Conservation (phyloP, 2,888 invertebrate species). For the Pyrocoelia pectoralis region DNA sequence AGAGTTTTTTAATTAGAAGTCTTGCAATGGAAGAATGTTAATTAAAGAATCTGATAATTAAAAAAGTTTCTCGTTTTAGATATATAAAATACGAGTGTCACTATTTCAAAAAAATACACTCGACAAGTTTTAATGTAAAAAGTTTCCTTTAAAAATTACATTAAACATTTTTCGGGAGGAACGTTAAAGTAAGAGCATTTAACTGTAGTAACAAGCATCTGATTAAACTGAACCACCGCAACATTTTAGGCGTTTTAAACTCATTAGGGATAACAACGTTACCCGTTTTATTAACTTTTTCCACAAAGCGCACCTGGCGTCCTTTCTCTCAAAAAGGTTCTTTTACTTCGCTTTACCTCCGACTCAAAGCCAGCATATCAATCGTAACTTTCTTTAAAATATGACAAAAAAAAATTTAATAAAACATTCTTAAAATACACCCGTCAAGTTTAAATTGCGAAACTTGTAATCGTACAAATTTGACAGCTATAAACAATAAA, state of each 20-base stretch:
- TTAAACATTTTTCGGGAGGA: slow-evolving; percentile 23
- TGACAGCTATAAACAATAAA: not conserved
- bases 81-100: slow-evolving; percentile 7
- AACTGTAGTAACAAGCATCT: slow-evolving; percentile 40
- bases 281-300: slow-evolving; percentile 50
- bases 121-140: slow-evolving; percentile 25
- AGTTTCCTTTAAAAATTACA: slow-evolving; percentile 26
- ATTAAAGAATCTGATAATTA: slow-evolving; percentile 39
- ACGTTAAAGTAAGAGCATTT: slow-evolving; percentile 32
- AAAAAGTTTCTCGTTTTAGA: slow-evolving; percentile 29
- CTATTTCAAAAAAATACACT: slow-evolving; percentile 28
- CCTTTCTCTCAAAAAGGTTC: slow-evolving; percentile 24
- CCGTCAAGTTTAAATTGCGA: not conserved
- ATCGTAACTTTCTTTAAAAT: not conserved
- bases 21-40: slow-evolving; percentile 33
- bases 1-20: slow-evolving; percentile 40
- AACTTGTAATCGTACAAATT: not conserved
- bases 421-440: not conserved
- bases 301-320: slow-evolving; percentile 47
- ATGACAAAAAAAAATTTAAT: not conserved
- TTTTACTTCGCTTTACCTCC: not conserved
- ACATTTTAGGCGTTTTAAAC: slow-evolving; percentile 46
- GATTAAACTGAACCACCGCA: slow-evolving; percentile 47
- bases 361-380: not conserved
- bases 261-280: slow-evolving; percentile 41